Evolutionary conservation across 2,888 invertebrate species (phyloP), one percentile per base, ranked within the genome.

Genomic region (Cryptocephalus moraei): DNA sequence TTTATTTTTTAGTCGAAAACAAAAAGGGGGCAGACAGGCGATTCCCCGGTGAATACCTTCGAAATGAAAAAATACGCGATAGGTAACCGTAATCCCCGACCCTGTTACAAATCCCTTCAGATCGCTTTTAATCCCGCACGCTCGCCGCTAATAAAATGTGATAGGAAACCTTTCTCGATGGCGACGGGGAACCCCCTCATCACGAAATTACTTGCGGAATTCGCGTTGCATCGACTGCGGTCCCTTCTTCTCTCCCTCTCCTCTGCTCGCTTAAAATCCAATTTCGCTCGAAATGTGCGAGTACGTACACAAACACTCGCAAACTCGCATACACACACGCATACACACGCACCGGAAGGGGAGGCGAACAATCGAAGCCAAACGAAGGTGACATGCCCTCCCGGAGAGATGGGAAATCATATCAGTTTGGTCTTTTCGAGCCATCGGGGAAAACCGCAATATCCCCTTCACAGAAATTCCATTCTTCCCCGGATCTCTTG

Each of bases 321-420:
- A 41, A 39, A 44, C 32, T 12, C 13, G 22, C 36, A 44, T 6
- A 41, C 31, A 32, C 12, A 6, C 12, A 36, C 6, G 36, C 12
- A 36, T 6, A 36, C 36, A 6, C 36, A n/a, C 36, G 6, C 36
- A 45, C 56, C 59, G 61, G 60, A 62, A 54, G 62, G 22, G 22
- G 61, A 56, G 62, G 62, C 62, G 63, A 61, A 66, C 65, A 66
- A 66, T 65, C 62, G 65, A 64, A 66, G 64, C 63, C 64, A 66
- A 67, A 66, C 63, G 66, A 66, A 66, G 65, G 64, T 65, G 66
- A 67, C 65, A 61, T 63, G 55, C 63, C 61, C 59, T 55, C 48
- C 55, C 50, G 48, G 44, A 43, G 40, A 22, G 22, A 22, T 39
- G 49, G 53, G 50, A 54, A 56, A 56, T 57, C 50, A 55, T 48